phyloP scores from a whole-genome alignment of 1,140 invertebrate species.

The Heliconius eleuchia region DNA sequence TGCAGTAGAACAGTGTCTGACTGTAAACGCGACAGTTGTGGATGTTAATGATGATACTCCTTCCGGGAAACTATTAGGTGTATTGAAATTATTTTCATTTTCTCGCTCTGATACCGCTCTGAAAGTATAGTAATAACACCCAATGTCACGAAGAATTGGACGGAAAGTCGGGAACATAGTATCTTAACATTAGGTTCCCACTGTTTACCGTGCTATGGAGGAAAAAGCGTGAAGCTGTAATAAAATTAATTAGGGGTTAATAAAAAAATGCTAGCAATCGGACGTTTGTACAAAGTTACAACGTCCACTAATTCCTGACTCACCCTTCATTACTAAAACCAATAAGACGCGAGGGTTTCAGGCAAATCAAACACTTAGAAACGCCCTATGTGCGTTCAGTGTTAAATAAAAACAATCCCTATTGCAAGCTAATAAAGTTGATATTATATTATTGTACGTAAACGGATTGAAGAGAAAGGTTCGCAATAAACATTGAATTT shows the following conservation, averaged over 20 bases:
- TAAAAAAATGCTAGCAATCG: constrained; percentile 5
- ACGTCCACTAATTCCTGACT: constrained; percentile 50
- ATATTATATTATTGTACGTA: constrained; percentile 15
- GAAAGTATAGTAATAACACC: no score
- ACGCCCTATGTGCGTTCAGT: constrained; percentile 51
- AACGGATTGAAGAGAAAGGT: constrained; percentile 40
- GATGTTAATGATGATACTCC: no score
- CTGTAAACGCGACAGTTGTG: no score
- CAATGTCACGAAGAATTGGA: no score
- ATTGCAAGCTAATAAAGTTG: neutral
- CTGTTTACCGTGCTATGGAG: no score
- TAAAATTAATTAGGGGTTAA: neutral
- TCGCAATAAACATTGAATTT: constrained; percentile 51
- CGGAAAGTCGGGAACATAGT: no score
- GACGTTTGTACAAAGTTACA: constrained; percentile 64
- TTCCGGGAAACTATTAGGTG: no score
- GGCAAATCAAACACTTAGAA: constrained; percentile 44
- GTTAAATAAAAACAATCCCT: constrained; percentile 34
- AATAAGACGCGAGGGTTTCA: constrained; percentile 75
- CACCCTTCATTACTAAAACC: constrained; percentile 73
- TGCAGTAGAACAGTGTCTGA: no score
- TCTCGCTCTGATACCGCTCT: no score
- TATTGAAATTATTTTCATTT: no score
- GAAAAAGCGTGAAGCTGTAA: neutral
- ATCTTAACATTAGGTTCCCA: no score